These are phyloP conservation scores for Gallinago media DNA, from an alignment of 2,113 vertebrate species.

Conservation along the genomic window DNA sequence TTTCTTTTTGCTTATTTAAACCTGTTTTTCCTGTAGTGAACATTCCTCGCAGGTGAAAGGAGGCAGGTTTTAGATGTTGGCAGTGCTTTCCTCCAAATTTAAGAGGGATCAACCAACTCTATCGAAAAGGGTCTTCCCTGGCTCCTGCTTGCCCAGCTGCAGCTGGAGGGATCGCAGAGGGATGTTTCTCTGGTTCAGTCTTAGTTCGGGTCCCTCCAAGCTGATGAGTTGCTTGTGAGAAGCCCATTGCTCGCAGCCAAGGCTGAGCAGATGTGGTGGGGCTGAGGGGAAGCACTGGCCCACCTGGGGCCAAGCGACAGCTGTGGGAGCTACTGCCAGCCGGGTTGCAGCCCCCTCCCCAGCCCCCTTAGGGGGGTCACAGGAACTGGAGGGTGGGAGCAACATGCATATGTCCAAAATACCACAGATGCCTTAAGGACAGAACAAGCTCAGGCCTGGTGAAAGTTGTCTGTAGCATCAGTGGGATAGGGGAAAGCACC, in stretches of 20 bases:
- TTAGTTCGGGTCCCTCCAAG: not conserved
- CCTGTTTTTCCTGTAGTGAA: slow-evolving; percentile 43
- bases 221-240: fast-evolving
- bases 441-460: slow-evolving; percentile 1
- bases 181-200: not conserved
- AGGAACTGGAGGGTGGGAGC: not conserved
- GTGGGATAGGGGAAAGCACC: not conserved
- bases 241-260: not conserved
- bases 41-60: not conserved
- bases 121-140: not conserved
- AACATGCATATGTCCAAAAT: not conserved
- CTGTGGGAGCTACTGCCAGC: not conserved
- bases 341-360: not conserved
- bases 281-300: not conserved
- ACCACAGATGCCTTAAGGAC: not conserved
- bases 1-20: slow-evolving; percentile 51
- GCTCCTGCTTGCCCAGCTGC: not conserved
- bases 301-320: not conserved
- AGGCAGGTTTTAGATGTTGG: not conserved
- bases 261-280: not conserved
- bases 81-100: not conserved
- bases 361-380: not conserved
- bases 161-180: not conserved
- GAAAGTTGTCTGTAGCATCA: not conserved
- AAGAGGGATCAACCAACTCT: not conserved